A percentile compares a stretch with the other conserved stretches of the same genome.
phyloP scores from a whole-genome alignment of 2,113 vertebrate genomes.

The Strix uralensis region DNA sequence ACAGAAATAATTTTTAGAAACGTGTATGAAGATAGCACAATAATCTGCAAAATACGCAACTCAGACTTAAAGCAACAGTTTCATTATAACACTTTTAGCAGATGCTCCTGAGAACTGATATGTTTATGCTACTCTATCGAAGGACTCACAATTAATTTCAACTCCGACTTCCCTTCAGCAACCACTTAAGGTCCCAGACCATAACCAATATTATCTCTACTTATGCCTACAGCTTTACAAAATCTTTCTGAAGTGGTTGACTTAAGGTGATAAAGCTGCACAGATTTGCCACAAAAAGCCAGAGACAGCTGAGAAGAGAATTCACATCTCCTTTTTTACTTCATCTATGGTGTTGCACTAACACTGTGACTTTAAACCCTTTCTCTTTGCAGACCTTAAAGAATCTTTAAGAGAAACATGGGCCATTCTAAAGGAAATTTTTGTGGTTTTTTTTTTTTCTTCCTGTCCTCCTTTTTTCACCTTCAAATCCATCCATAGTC shows the following conservation, averaged over 20 bases:
- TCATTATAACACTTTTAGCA: neutral
- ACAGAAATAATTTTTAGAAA: neutral
- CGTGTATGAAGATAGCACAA: neutral
- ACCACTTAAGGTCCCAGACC: neutral
- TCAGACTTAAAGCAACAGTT: neutral
- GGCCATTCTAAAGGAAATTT: neutral
- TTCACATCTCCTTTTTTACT: neutral
- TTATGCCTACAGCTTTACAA: neutral
- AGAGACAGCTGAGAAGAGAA: neutral
- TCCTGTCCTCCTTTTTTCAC: neutral
- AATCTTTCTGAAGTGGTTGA: neutral
- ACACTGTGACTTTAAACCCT: neutral
- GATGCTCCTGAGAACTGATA: neutral
- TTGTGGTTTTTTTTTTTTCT: neutral
- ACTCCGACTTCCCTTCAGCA: neutral
- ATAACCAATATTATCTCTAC: neutral
- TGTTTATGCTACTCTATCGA: neutral
- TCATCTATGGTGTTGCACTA: neutral
- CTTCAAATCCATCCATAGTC: neutral
- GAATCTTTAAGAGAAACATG: neutral
- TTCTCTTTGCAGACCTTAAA: neutral
- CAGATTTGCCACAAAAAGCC: neutral
- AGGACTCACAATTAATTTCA: neutral
- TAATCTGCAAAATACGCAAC: neutral
- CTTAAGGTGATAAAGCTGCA: neutral